phyloP scores from a whole-genome alignment of 2,113 vertebrate species.

The Odontophorus gujanensis region DNA sequence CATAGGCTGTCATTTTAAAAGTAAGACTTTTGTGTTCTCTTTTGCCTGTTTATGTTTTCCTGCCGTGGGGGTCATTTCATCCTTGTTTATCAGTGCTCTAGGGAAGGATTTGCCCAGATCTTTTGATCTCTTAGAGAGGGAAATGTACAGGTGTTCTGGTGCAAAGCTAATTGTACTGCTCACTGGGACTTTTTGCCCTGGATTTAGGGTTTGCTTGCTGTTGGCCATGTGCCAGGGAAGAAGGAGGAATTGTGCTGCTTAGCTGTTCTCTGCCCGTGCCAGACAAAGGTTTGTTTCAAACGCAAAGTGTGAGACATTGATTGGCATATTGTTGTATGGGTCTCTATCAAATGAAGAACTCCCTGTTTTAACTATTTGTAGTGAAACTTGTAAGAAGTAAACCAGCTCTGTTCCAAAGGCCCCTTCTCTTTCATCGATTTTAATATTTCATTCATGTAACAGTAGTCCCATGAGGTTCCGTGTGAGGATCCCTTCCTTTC shows the following conservation, averaged over 20 bases:
- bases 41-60: neutral
- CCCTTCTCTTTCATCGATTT: neutral
- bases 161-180: neutral
- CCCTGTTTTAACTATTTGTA: neutral
- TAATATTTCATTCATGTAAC: neutral
- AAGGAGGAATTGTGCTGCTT: neutral
- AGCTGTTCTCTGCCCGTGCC: neutral
- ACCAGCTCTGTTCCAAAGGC: neutral
- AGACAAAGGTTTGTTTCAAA: neutral
- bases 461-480: neutral
- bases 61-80: neutral
- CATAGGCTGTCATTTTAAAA: neutral
- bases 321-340: constrained; percentile 35
- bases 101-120: neutral
- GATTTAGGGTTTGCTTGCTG: constrained; percentile 21
- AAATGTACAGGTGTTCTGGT: neutral
- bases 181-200: neutral
- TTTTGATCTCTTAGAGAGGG: neutral
- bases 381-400: neutral
- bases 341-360: constrained; percentile 38
- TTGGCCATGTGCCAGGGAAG: neutral
- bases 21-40: neutral
- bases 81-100: neutral
- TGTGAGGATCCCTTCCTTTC: neutral
- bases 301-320: constrained; percentile 1